These are phyloP conservation scores for Agrochola litura DNA, from an alignment of 2,888 invertebrate species.

Conservation along the genomic window DNA sequence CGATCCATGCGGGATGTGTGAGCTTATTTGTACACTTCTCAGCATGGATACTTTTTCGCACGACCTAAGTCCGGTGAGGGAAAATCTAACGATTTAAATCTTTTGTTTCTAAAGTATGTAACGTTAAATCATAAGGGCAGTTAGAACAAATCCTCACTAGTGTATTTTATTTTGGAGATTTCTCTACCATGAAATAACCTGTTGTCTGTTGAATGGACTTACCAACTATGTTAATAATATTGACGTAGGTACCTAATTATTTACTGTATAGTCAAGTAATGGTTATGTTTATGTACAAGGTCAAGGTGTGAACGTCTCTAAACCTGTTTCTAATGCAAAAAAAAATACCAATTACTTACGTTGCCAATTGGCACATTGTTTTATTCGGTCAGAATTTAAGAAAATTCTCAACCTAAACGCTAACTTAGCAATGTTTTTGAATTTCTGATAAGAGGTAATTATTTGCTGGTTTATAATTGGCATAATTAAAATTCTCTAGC, in stretches of 20 bases:
- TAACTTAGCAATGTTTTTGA: too few relatives aligned
- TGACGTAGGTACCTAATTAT: background rate
- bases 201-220: too few relatives aligned
- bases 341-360: slow-evolving; percentile 2
- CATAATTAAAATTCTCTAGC: background rate
- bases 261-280: background rate
- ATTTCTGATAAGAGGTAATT: background rate
- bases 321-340: slow-evolving; percentile 8
- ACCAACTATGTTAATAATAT: background rate
- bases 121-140: too few relatives aligned
- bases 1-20: too few relatives aligned
- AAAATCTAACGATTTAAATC: too few relatives aligned
- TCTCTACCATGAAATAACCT: background rate
- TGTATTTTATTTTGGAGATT: background rate
- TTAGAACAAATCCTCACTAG: too few relatives aligned
- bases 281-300: slow-evolving; percentile 14
- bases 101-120: too few relatives aligned
- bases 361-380: background rate
- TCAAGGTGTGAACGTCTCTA: background rate
- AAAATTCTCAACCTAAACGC: background rate
- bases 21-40: too few relatives aligned
- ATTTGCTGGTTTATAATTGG: slow-evolving; percentile 1
- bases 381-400: slow-evolving; percentile 6
- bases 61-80: too few relatives aligned
- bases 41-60: too few relatives aligned